Evolutionary conservation across 2,797 vertebrate species (phyloP).

Genomic region (Microcaecilia unicolor): DNA sequence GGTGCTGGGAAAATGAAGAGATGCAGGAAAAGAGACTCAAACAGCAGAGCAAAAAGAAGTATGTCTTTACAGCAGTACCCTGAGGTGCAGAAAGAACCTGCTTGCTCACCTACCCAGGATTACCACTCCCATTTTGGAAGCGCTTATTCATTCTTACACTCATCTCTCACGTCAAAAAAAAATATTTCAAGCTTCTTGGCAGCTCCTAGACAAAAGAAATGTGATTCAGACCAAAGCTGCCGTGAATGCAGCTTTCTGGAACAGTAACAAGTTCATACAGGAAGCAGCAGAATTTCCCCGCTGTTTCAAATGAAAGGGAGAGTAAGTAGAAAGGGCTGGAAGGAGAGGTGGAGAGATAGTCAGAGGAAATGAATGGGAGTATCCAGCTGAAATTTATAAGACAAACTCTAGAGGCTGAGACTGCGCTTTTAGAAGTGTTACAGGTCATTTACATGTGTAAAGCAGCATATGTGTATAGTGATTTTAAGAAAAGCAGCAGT

Average conservation of each 20-base stretch:
- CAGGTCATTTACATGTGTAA: too few species aligned
- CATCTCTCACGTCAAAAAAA: too few species aligned
- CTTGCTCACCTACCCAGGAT: constrained; percentile 18
- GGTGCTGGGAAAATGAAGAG: constrained; percentile 3
- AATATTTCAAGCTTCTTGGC: constrained; percentile 35
- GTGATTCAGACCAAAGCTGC: constrained; percentile 38
- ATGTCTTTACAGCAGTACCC: neutral
- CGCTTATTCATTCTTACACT: constrained; percentile 2
- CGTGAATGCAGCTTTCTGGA: constrained; percentile 22
- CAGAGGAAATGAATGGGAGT: too few species aligned
- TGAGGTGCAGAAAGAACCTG: constrained; percentile 1
- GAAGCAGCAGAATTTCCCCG: constrained; percentile 13
- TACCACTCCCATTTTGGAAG: constrained; percentile 35
- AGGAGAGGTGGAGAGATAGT: too few species aligned
- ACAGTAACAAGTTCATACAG: constrained; percentile 36
- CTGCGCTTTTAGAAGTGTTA: too few species aligned
- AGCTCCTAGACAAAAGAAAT: constrained; percentile 17
- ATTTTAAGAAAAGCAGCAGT: too few species aligned
- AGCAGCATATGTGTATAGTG: too few species aligned
- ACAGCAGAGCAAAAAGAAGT: constrained; percentile 3
- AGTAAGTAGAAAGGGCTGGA: too few species aligned
- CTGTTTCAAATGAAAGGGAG: constrained; percentile 26
- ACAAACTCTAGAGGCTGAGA: too few species aligned
- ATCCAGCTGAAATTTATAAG: too few species aligned
- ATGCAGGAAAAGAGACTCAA: constrained; percentile 2